Evolutionary conservation across 2,888 invertebrate species (phyloP), one percentile per base, ranked within the genome.

Genomic region (Rugalucina vietnamica): DNA sequence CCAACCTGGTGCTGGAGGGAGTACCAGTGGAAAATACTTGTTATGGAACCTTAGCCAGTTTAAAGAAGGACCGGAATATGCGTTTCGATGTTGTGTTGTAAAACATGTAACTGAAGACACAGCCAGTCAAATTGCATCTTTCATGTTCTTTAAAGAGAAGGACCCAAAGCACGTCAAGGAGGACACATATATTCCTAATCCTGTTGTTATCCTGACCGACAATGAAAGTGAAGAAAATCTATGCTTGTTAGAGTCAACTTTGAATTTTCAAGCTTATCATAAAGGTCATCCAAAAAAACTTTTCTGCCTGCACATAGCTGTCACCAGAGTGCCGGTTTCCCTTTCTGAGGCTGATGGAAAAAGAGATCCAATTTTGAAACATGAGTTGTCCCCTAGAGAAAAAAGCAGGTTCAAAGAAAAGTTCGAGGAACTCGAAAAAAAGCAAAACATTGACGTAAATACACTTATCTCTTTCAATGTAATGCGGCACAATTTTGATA

Each of bases 381-480:
- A 85, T 54, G 34, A 60, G 5, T 71, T 85, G 14, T 57, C 54
- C 5, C 37, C 27, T 36, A 60, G 21, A 39, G 85, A 85, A 74
- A 27, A 76, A 18, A 32, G 32, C 12, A 82, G 85, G 82, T 85
- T 85, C 80, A 79, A 85, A 57, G 34, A 65, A 18, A 85, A 85
- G 39, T 82, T 77, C 39, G 60, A 60, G 24, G 77, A 82, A 49
- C 24, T 85, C 29, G 85, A 85, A 49, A 34, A 70, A 14, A 70
- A 21, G 32, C 74, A 76, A 27, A 37, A 60, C 2, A 65, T 82
- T 32, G 80, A 82, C 0, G 60, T n/a, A n/a, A n/a, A 77, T 24
- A 85, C 82, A 21, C 60, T 85, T 8, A 79, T 85, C 29, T 73
- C 85, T 32, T 85, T 85, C 36, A 85, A 85, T 49, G 79, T 79